These are phyloP conservation scores for Oreochromis mossambicus DNA, from an alignment of 2,797 vertebrate genomes.

Conservation along the genomic window DNA sequence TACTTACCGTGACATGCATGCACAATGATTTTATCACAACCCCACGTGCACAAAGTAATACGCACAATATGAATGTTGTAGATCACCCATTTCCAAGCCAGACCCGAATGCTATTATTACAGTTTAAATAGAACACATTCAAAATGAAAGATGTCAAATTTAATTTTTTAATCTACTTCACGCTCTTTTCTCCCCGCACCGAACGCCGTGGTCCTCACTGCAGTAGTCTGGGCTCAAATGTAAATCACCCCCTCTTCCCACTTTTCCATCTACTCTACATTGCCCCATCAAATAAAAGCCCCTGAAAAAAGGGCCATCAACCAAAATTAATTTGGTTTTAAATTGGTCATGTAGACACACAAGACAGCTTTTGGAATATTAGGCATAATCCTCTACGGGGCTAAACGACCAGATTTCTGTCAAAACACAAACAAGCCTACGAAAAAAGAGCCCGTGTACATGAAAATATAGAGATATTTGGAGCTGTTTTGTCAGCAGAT, in stretches of 20 bases:
- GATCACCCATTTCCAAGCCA: not conserved
- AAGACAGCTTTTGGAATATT: not conserved
- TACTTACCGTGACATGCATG: not conserved
- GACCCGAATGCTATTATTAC: not conserved
- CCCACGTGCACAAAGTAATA: not conserved
- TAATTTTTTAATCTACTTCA: not conserved
- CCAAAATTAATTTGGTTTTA: not conserved
- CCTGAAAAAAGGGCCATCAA: not conserved
- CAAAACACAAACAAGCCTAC: not conserved
- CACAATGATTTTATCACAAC: not conserved
- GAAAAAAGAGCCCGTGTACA: not conserved
- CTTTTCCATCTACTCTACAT: not conserved
- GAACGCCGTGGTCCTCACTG: not conserved
- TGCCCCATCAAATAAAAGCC: not conserved
- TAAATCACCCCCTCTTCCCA: not conserved
- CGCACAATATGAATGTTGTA: not conserved
- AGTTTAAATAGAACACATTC: not conserved
- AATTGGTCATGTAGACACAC: not conserved
- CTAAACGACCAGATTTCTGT: not conserved
- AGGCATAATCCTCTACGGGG: not conserved
- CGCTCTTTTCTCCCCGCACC: not conserved
- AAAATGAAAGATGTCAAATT: not conserved
- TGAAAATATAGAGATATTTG: not conserved
- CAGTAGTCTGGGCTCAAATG: not conserved
- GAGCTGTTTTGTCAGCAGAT: not conserved